Percentiles rank a stretch among this genome's conserved stretches.
phyloP scores from a whole-genome alignment of 2,797 vertebrate genomes.

The Anabas testudineus region DNA sequence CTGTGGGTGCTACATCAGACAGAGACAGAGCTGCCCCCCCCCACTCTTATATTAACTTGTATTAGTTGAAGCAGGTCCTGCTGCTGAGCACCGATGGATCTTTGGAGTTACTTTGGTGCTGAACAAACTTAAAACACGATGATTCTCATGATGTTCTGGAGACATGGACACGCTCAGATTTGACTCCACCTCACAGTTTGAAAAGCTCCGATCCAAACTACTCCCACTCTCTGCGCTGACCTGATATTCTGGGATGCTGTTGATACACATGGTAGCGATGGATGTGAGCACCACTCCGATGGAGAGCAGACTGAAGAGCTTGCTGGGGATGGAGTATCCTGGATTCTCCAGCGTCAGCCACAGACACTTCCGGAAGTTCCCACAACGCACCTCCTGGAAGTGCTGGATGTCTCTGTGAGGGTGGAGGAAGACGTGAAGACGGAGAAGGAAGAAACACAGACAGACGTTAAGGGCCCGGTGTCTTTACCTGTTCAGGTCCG shows the following conservation, averaged over 20 bases:
- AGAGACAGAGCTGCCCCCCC: too few species aligned
- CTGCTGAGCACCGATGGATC: too few species aligned
- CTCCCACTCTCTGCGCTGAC: constrained; percentile 14
- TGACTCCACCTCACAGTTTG: not conserved
- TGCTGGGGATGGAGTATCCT: constrained; percentile 96
- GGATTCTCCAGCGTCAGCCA: constrained; percentile 99
- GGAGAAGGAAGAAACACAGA: fast-evolving
- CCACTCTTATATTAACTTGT: too few species aligned
- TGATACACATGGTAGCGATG: constrained; percentile 95
- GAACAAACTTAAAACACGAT: too few species aligned
- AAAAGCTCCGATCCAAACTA: not conserved
- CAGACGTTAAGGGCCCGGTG: fast-evolving
- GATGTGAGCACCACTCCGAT: constrained; percentile 93
- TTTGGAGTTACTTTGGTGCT: too few species aligned
- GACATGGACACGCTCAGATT: too few species aligned
- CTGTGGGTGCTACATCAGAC: too few species aligned
- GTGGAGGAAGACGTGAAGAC: not conserved
- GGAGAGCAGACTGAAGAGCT: constrained; percentile 96
- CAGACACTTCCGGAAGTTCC: constrained; percentile 89
- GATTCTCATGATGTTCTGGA: too few species aligned
- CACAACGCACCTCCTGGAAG: constrained; percentile 89
- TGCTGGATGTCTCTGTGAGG: constrained; percentile 87
- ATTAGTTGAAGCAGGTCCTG: too few species aligned
- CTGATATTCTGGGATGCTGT: constrained; percentile 96
- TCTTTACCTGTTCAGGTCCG: constrained; percentile 73